These are phyloP conservation scores for Scaptomyza graminum DNA, from an alignment of 1,140 invertebrate genomes.

Conservation along the genomic window DNA sequence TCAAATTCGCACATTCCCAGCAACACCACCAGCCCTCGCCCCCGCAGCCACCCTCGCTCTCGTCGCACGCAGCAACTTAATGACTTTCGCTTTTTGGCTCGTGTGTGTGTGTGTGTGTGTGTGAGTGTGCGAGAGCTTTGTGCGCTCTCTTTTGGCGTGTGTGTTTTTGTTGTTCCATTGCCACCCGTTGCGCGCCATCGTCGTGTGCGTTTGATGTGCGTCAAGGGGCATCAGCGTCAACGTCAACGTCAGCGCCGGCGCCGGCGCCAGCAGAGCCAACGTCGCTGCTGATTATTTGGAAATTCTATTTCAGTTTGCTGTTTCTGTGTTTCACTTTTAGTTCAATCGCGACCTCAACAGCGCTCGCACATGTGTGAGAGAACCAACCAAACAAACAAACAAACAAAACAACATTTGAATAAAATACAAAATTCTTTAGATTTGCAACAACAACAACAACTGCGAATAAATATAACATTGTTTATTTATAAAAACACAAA, in stretches of 20 bases:
- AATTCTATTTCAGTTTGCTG: constrained; percentile 48
- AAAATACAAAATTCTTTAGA: background rate
- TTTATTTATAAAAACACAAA: constrained; percentile 10
- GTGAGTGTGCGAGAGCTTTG: background rate
- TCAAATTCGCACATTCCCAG: background rate
- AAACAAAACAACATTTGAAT: no score
- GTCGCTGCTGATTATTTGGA: constrained; percentile 53
- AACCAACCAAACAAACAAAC: background rate
- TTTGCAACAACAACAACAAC: constrained; percentile 27
- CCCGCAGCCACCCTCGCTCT: no score
- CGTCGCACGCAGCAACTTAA: background rate
- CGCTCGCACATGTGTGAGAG: constrained; percentile 54
- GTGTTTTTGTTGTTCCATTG: constrained; percentile 23
- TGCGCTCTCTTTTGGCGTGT: constrained; percentile 8
- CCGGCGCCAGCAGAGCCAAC: background rate
- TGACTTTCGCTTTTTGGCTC: background rate
- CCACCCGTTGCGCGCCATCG: constrained; percentile 23
- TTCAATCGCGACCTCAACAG: constrained; percentile 69
- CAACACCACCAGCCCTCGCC: no score
- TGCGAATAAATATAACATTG: constrained; percentile 9
- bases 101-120: background rate
- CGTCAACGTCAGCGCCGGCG: background rate
- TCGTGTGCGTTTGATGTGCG: background rate
- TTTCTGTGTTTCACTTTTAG: constrained; percentile 52
- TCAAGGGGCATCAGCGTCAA: background rate